Conservation (phyloP, 1,140 invertebrate species). For the Grapholita molesta region DNA sequence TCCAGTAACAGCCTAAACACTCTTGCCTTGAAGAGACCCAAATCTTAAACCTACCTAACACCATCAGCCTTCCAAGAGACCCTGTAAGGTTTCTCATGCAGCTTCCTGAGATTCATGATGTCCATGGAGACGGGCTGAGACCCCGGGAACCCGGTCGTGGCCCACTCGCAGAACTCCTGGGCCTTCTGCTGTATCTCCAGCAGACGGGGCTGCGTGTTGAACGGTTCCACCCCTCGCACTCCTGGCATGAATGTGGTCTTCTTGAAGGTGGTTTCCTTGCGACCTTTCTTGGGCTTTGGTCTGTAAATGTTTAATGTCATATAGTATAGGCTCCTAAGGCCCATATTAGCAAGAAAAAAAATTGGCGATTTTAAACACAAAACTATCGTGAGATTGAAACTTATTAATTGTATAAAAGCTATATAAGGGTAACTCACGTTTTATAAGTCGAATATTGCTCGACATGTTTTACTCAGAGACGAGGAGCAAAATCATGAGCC, state of each 20-base stretch:
- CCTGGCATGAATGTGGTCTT: constrained; percentile 90
- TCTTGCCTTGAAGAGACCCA: no score
- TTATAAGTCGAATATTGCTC: no score
- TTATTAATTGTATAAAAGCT: no score
- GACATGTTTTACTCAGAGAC: no score
- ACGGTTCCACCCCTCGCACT: constrained; percentile 84
- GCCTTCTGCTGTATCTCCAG: constrained; percentile 86
- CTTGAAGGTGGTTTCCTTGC: constrained; percentile 70
- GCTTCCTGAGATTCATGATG: constrained; percentile 86
- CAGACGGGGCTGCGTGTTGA: constrained; percentile 81
- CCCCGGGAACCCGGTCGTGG: constrained; percentile 92
- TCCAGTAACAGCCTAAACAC: no score
- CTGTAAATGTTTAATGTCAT: constrained; percentile 26
- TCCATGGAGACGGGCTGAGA: constrained; percentile 98
- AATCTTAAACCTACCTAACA: constrained; percentile 81
- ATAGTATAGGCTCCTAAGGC: no score
- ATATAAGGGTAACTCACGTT: no score
- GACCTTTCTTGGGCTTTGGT: constrained; percentile 44
- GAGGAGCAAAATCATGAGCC: no score
- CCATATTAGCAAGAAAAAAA: no score
- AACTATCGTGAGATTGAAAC: no score
- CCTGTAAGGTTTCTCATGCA: constrained; percentile 91
- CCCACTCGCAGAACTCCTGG: constrained; percentile 91
- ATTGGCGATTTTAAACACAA: no score
- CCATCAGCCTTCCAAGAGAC: constrained; percentile 99